Evolutionary conservation across 2,797 vertebrate genomes (phyloP), one percentile per base, ranked within the genome.

Genomic region (Artibeus lituratus): DNA sequence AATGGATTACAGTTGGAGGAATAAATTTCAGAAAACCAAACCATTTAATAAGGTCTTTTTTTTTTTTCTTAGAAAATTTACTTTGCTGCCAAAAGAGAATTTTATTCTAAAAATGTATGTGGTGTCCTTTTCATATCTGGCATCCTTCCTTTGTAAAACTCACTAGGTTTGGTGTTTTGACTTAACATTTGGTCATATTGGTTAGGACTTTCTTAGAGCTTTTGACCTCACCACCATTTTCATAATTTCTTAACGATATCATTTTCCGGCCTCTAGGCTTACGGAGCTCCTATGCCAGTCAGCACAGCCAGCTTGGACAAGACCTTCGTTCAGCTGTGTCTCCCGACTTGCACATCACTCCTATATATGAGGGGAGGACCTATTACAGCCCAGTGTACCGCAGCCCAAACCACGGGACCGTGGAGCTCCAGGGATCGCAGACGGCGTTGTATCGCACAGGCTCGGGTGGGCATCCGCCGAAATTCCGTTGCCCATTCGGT

Each of bases 351-450:
- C 99, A 99, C 97, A 99, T 99, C 83, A 99, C 99, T 21, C 99
- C 99, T 12, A 99, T 99, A 97, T 99, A 99, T 2, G 99, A 99
- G 98, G 99, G 99, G 93, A 99, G 99, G 95, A 98, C 99, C 1
- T 99, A 99, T 97, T 99, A 99, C 94, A 99, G 99, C 62, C 99
- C 99, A 0, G 97, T 99, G 92, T 99, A 99, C 98, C 99, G 98
- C 57, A 99, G 99, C 94, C 99, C 99, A 15, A 99, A 98, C 95
- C 99, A 99, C 5, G 99, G 98, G n/a, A 98, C 99, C 1, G 98
- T 99, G 88, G 99, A 99, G 95, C 98, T 99, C 37, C 98, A 99
- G 62, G 98, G 99, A 3, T 99, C 99, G 5, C 99, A 99, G 97
- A 99, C 98, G 0, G 98, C 99, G 0, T 90, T 99, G 80, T 99